Conservation (phyloP, 2,888 invertebrate genomes). For the Tachystola acroxantha region DNA sequence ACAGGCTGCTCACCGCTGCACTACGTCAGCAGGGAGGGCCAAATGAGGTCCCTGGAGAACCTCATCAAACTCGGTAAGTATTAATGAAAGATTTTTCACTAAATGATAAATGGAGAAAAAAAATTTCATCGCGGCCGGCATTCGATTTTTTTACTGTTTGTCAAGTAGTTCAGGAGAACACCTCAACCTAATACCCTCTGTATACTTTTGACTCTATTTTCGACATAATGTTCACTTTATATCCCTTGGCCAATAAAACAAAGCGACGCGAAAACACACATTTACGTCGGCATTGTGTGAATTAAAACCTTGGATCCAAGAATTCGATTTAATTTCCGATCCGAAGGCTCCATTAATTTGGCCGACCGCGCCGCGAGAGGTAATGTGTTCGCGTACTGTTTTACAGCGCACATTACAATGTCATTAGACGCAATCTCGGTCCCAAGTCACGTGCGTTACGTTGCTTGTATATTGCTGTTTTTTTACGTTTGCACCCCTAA, state of each 20-base stretch:
- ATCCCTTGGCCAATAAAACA: too few relatives aligned
- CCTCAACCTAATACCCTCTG: too few relatives aligned
- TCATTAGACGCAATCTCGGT: slow-evolving; percentile 44
- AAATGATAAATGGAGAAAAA: too few relatives aligned
- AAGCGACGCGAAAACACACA: too few relatives aligned
- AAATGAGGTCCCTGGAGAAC: slow-evolving; percentile 87
- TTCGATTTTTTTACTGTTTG: too few relatives aligned
- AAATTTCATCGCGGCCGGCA: too few relatives aligned
- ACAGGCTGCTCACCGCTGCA: slow-evolving; percentile 92
- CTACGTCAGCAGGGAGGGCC: slow-evolving; percentile 92
- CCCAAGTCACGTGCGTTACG: slow-evolving; percentile 43
- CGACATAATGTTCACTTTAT: too few relatives aligned
- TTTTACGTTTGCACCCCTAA: slow-evolving; percentile 47
- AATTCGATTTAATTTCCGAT: slow-evolving; percentile 7
- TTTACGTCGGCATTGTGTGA: not conserved
- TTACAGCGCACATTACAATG: slow-evolving; percentile 44
- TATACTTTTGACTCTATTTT: too few relatives aligned
- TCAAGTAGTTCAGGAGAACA: too few relatives aligned
- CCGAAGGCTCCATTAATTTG: slow-evolving; percentile 6
- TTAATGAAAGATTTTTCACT: too few relatives aligned
- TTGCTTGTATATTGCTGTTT: slow-evolving; percentile 48
- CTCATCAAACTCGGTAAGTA: slow-evolving; percentile 88
- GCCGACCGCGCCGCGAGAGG: slow-evolving; percentile 3
- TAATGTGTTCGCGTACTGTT: slow-evolving; percentile 13
- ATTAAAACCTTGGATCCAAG: too few relatives aligned